Base-by-base conservation (phyloP, 2,888 invertebrate genomes). In the Cataglyphis livida region DNA sequence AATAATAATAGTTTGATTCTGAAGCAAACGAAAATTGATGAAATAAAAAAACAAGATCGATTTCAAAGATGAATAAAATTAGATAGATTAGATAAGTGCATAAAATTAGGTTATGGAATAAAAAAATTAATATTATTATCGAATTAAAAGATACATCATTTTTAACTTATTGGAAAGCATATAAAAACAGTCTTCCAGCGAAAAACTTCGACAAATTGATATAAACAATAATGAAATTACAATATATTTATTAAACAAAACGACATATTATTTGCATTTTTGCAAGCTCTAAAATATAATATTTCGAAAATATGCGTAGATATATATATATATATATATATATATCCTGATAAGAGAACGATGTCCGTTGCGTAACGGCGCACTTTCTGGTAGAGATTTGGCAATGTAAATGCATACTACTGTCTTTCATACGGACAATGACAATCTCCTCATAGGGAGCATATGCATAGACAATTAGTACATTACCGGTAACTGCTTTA, bases 401-500 rank as follows among this genome's bases (percentile, higher is more conserved):
- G 44, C 54, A 70, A 66, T 62, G 9, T 82, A 75, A 73, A n/a
- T 59, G 70, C 25, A 38, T n/a, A 9, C 18, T 65, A 32, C 41
- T 54, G 64, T 65, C 57, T 82, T 28, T 59, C 18, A 41, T 44
- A 54, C 12, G 59, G 15, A 54, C 57, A 76, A 62, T 81, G 44
- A 62, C 51, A 76, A 51, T 61, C 54, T 35, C 9, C 51, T 54
- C 5, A 12, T 51, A 41, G 57, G 44, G 38, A 78, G 51, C 66
- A 66, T 68, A 76, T 32, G 70, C 62, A 81, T 79, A 59, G 82
- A 82, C 84, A 86, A 88, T 88, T 88, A 88, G 84, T 81, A 61
- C 57, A 81, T 70, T 65, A 87, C 51, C 78, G 88, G 75, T 85
- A 88, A 89, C 73, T 78, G 81, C 66, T 84, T 88, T 82, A 83